Percentiles rank a stretch among this genome's conserved stretches.
phyloP scores from a whole-genome alignment of 2,113 vertebrate species.

The Stegostoma tigrinum region DNA sequence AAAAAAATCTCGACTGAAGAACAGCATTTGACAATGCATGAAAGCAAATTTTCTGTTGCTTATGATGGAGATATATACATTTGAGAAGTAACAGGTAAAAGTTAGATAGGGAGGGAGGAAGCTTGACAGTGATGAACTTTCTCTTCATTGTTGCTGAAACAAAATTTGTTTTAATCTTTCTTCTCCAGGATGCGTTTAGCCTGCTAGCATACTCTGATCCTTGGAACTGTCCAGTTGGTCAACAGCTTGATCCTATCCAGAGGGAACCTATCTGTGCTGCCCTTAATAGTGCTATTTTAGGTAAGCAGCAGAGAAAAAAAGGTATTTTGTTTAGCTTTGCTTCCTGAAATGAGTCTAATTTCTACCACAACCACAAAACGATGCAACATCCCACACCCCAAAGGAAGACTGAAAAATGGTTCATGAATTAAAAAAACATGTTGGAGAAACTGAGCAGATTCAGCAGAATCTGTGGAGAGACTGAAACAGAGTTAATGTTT shows the following conservation, averaged over 20 bases:
- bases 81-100: neutral
- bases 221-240: conserved; percentile 93
- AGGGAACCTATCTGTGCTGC: conserved; percentile 91
- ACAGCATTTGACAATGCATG: neutral
- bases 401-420: neutral
- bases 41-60: neutral
- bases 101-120: neutral
- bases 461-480: no score
- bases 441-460: no score
- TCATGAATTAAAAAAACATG: no score
- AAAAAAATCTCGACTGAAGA: neutral
- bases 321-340: neutral
- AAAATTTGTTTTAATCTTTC: conserved; percentile 36
- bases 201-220: conserved; percentile 93
- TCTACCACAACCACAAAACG: neutral
- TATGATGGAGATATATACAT: neutral
- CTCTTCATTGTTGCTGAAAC: neutral
- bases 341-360: neutral
- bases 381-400: neutral
- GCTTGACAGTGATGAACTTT: neutral
- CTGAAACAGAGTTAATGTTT: no score
- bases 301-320: conserved; percentile 56
- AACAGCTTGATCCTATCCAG: conserved; percentile 91
- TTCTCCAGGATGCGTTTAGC: conserved; percentile 85
- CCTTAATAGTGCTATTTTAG: conserved; percentile 97